Conservation (phyloP, 1,140 invertebrate genomes). For the Drosophila biarmipes region DNA sequence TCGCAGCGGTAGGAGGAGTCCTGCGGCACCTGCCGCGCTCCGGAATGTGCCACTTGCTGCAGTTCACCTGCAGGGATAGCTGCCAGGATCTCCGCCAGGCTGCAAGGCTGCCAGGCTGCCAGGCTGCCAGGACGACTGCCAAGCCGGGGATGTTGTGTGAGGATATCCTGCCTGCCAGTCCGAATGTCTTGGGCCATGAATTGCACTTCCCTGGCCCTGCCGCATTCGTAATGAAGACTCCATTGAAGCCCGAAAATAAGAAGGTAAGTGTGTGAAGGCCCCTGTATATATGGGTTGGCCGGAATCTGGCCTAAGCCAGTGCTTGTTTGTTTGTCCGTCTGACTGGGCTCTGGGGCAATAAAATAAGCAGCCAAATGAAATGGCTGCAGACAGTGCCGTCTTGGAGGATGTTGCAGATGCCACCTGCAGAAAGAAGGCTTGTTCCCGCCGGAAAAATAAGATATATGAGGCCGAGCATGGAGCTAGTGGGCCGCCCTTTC, state of each 20-base stretch:
- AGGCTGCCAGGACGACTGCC: background rate
- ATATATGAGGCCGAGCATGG: too few relatives aligned
- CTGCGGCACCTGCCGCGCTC: too few relatives aligned
- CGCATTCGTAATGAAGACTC: constrained; percentile 65
- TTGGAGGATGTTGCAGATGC: constrained; percentile 40
- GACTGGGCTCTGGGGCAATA: constrained; percentile 60
- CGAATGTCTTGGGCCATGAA: constrained; percentile 59
- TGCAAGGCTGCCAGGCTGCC: too few relatives aligned
- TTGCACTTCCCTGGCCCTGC: constrained; percentile 46
- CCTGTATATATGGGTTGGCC: background rate
- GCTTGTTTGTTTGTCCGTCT: constrained; percentile 70
- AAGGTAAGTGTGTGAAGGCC: background rate
- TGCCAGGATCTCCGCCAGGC: too few relatives aligned
- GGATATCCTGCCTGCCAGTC: background rate
- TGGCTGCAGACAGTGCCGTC: constrained; percentile 67
- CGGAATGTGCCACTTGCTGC: constrained; percentile 12
- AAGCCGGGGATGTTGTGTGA: background rate
- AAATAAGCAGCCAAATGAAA: constrained; percentile 77
- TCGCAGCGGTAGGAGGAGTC: background rate
- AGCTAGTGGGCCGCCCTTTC: constrained; percentile 36
- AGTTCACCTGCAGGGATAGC: constrained; percentile 2
- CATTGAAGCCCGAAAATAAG: constrained; percentile 18
- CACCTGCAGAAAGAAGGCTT: background rate
- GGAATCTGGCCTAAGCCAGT: constrained; percentile 50
- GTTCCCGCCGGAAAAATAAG: constrained; percentile 1